Base-by-base conservation (phyloP, 1,140 invertebrate species). In the Psilanteris sp. region DNA sequence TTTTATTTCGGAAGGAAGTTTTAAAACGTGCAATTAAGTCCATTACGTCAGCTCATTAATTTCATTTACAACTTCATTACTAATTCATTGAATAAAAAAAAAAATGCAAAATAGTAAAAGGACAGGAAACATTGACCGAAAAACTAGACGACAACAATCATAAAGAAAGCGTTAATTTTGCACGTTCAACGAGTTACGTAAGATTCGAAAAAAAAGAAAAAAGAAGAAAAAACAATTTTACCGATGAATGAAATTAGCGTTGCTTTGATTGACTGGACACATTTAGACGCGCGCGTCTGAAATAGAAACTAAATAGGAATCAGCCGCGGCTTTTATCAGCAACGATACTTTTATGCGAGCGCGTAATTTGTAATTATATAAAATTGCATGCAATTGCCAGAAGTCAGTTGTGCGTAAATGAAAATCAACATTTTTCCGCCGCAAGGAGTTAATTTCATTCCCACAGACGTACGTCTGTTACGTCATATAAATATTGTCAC, bases 331-430 rank as follows among this genome's bases (percentile, higher is more conserved):
- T 29, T 27, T 29, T 18, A 39, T 8, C 15, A 10, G 14, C 18
- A 29, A 55, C 16, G 7, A 10, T 13, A 8, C 36, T 20, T 34
- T 22, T 1, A n/a, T n/a, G n/a, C 5, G 7, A 8, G 16, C 9
- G 13, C 34, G 10, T 31, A 55, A 41, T 39, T 41, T 20, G 10
- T 29, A 55, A 55, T 55, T 55, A 55, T 15, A 39, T 55, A 31
- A 55, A 41, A 55, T 29, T n/a, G 29, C 5, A 39, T 8, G 13
- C n/a, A 10, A 37, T 9, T 26, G 32, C 1, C 15, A 46, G 9
- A 22, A 48, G 15, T 10, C 15, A 32, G n/a, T n/a, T n/a, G n/a
- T n/a, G n/a, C n/a, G n/a, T 55, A 41, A 55, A 41, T 41, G 52
- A 55, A 41, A 41, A 55, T 31, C 9, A n/a, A 41, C 13, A n/a